A percentile compares a stretch with the other conserved stretches of the same genome.
These are phyloP conservation scores for Nilaparvata lugens DNA, from an alignment of 1,140 invertebrate genomes.

Conservation along the genomic window DNA sequence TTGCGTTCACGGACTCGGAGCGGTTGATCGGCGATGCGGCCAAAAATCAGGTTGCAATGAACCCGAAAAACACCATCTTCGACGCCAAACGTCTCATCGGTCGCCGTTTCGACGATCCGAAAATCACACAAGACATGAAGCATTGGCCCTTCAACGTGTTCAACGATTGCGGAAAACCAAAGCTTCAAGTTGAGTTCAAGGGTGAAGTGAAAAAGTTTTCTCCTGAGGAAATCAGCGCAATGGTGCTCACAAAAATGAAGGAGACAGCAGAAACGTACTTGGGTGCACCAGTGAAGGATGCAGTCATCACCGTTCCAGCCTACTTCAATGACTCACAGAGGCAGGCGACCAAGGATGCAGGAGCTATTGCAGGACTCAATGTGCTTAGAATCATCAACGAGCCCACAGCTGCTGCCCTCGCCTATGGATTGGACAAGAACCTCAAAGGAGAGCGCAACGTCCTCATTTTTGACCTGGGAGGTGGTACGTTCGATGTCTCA, in stretches of 20 bases:
- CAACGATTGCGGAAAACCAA: slow-evolving; percentile 52
- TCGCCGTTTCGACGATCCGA: slow-evolving; percentile 55
- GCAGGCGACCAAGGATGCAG: slow-evolving; percentile 55
- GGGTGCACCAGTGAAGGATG: slow-evolving; percentile 46
- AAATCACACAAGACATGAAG: slow-evolving; percentile 52
- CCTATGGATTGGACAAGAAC: slow-evolving; percentile 75
- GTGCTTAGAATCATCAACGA: slow-evolving; percentile 86
- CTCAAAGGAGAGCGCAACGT: slow-evolving; percentile 38
- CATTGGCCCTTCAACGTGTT: slow-evolving; percentile 55
- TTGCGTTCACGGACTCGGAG: slow-evolving; percentile 73
- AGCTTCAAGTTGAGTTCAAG: slow-evolving; percentile 43
- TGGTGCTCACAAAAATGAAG: slow-evolving; percentile 76
- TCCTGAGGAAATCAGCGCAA: slow-evolving; percentile 72
- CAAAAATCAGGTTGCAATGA: slow-evolving; percentile 65
- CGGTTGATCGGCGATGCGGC: slow-evolving; percentile 60
- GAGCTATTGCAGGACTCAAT: slow-evolving; percentile 68
- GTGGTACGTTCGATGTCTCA: slow-evolving; percentile 62
- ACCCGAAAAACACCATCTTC: slow-evolving; percentile 63
- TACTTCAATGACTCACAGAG: slow-evolving; percentile 62
- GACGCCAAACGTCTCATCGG: slow-evolving; percentile 50
- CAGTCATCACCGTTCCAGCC: slow-evolving; percentile 62
- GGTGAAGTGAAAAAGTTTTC: slow-evolving; percentile 49
- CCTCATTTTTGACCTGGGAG: no score
- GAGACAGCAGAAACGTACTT: no score
- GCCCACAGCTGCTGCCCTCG: slow-evolving; percentile 96